phyloP scores from a whole-genome alignment of 1,140 invertebrate species.

The Schlechtendalia chinensis region DNA sequence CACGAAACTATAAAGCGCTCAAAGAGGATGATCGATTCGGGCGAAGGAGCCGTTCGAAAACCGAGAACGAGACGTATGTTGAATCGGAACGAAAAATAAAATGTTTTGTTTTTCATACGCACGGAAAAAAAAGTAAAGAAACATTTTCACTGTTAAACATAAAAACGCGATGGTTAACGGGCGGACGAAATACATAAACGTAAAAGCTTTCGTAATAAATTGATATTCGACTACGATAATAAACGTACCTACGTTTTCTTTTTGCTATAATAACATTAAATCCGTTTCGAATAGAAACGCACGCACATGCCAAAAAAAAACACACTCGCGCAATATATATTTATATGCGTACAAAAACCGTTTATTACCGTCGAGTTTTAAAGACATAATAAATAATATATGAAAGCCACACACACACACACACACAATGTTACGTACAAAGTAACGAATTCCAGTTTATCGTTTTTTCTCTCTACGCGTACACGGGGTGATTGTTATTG shows the following conservation, averaged over 20 bases:
- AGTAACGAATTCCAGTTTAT: background rate
- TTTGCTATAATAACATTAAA: background rate
- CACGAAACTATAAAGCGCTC: too few species aligned
- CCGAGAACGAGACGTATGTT: too few species aligned
- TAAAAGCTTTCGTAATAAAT: constrained; percentile 30
- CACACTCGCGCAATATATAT: too few species aligned
- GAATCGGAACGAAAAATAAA: background rate
- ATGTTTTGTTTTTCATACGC: background rate
- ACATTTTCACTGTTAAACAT: constrained; percentile 22
- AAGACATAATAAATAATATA: background rate
- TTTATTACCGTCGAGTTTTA: background rate
- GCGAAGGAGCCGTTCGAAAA: too few species aligned
- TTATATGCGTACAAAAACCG: too few species aligned
- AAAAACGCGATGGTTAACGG: background rate
- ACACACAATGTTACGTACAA: background rate
- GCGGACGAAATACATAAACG: background rate
- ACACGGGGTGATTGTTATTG: too few species aligned
- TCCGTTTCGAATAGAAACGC: background rate
- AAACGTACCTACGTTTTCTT: too few species aligned
- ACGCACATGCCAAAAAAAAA: background rate
- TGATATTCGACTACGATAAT: background rate
- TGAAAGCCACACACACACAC: background rate
- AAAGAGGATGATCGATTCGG: too few species aligned
- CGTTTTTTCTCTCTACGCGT: background rate
- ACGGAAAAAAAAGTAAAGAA: too few species aligned